Conservation (phyloP, 2,113 vertebrate species). For the Diadophis punctatus region DNA sequence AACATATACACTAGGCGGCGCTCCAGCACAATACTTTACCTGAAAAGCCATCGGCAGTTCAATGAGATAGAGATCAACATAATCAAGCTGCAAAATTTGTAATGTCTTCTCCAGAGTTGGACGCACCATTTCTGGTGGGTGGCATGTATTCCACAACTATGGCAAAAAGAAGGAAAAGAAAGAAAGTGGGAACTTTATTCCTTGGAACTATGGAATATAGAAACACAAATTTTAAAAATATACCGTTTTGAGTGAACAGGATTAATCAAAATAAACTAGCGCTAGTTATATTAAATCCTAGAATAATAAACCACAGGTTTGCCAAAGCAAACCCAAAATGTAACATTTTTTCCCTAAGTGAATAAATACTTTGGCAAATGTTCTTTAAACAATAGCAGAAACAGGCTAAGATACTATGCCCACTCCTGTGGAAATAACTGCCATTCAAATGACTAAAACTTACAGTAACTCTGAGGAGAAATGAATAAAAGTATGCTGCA, state of each 20-base stretch:
- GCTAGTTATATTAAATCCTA: neutral
- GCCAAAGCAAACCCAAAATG: neutral
- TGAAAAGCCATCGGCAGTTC: conserved; percentile 93
- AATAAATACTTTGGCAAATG: neutral
- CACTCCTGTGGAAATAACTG: neutral
- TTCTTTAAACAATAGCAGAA: neutral
- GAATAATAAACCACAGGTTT: neutral
- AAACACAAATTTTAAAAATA: neutral
- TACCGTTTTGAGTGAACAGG: neutral
- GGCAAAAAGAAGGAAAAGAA: conserved; percentile 20
- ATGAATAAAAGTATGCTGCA: neutral
- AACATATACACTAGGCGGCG: neutral
- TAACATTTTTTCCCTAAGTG: neutral
- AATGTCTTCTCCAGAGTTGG: conserved; percentile 83
- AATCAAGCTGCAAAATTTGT: conserved; percentile 78
- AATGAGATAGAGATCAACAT: conserved; percentile 91
- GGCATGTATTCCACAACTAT: conserved; percentile 90
- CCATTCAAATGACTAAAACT: neutral
- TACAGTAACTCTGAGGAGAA: neutral
- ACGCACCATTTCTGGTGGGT: conserved; percentile 80
- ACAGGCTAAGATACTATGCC: neutral
- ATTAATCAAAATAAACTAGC: neutral
- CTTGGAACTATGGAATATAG: neutral
- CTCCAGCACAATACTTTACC: conserved; percentile 64
- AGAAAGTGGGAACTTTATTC: neutral